Evolutionary conservation across 2,113 vertebrate genomes (phyloP).

Genomic region (Hiodon alosoides): DNA sequence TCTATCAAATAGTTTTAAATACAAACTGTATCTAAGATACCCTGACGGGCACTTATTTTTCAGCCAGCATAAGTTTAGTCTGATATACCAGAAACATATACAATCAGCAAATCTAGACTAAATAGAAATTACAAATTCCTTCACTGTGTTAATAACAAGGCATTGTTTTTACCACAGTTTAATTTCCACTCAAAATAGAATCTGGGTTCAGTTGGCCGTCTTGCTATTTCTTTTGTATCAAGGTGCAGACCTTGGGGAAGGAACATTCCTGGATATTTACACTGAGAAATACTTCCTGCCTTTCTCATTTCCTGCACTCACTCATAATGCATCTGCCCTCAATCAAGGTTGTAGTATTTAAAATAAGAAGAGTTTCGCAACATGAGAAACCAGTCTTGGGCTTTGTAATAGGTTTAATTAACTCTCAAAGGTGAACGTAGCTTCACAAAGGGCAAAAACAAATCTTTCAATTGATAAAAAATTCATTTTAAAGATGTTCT

Average conservation of each 20-base stretch:
- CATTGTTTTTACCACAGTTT: background rate
- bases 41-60: too few relatives aligned
- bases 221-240: conserved; percentile 25
- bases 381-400: background rate
- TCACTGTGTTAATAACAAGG: background rate
- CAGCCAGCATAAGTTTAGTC: conserved; percentile 3
- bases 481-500: too few relatives aligned
- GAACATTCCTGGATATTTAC: conserved; percentile 31
- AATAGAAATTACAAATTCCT: conserved; percentile 15
- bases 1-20: background rate
- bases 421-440: background rate
- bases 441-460: too few relatives aligned
- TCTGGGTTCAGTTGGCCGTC: conserved; percentile 7
- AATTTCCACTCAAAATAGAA: conserved; percentile 13
- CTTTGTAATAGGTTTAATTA: background rate
- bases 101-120: conserved; percentile 6
- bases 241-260: conserved; percentile 17
- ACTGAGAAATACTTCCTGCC: conserved; percentile 31
- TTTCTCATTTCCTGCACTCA: conserved; percentile 17
- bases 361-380: conserved; percentile 12
- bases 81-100: background rate
- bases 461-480: too few relatives aligned
- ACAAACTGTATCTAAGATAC: background rate
- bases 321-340: conserved; percentile 23
- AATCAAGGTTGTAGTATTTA: conserved; percentile 15